phyloP scores from a whole-genome alignment of 2,113 vertebrate species.

The Lucifuga dentata region DNA sequence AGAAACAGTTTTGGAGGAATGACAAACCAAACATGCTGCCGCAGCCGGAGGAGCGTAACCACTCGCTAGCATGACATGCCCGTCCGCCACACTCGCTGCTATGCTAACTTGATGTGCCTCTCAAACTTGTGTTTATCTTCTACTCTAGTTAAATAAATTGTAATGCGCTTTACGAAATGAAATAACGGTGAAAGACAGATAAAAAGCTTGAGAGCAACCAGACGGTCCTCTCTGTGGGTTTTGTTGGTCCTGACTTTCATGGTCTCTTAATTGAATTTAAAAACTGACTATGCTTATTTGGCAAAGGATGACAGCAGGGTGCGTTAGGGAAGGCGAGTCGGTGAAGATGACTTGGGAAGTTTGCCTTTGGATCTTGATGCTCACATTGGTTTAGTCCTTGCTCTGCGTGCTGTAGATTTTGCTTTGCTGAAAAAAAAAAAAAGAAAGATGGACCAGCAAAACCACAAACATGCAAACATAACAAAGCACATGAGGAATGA shows the following conservation, averaged over 20 bases:
- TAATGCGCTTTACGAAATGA: constrained; percentile 69
- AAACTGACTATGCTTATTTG: constrained; percentile 72
- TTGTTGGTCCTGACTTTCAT: constrained; percentile 53
- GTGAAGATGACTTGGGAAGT: constrained; percentile 56
- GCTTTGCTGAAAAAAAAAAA: constrained; percentile 1
- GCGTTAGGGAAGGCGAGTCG: constrained; percentile 30
- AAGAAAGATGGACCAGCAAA: constrained; percentile 65
- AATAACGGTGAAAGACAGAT: constrained; percentile 71
- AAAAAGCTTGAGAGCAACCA: constrained; percentile 68
- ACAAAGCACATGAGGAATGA: constrained; percentile 72
- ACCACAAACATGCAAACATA: constrained; percentile 76
- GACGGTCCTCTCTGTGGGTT: constrained; percentile 64
- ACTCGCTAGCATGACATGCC: constrained; percentile 64
- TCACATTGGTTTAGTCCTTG: constrained; percentile 57
- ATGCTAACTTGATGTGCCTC: constrained; percentile 54
- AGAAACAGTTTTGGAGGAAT: constrained; percentile 62
- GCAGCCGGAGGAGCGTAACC: constrained; percentile 58
- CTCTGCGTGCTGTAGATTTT: constrained; percentile 54
- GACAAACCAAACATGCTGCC: constrained; percentile 71
- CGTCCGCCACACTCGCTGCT: constrained; percentile 56
- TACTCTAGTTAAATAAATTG: constrained; percentile 66
- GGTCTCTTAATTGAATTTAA: constrained; percentile 72
- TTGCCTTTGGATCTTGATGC: constrained; percentile 63
- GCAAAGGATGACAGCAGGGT: constrained; percentile 66
- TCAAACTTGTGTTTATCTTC: constrained; percentile 69